Evolutionary conservation across 1,140 invertebrate genomes (phyloP).

Genomic region (Alviniconcha marisindica): DNA sequence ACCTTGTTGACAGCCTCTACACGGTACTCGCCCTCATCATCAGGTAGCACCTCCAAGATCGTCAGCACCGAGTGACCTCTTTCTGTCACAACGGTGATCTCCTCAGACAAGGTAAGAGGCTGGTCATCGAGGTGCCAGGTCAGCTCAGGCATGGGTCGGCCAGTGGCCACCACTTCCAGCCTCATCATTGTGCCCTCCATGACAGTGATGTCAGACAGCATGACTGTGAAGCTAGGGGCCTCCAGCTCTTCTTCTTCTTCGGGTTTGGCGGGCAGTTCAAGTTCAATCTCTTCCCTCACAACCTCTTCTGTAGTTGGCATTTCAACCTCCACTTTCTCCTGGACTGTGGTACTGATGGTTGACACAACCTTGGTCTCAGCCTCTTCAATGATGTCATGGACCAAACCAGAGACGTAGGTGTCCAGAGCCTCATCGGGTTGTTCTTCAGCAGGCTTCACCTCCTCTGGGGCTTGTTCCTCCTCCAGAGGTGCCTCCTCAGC

Average conservation of each 20-base stretch:
- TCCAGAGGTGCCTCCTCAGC: conserved; percentile 32
- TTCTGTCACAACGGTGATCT: conserved; percentile 66
- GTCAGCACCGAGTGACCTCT: conserved; percentile 61
- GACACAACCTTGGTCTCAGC: conserved; percentile 46
- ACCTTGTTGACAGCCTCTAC: conserved; percentile 69
- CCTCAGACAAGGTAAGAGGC: conserved; percentile 64
- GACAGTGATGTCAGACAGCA: conserved; percentile 69
- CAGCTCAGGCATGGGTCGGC: conserved; percentile 64
- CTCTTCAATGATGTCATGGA: conserved; percentile 51
- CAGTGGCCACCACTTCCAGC: conserved; percentile 67
- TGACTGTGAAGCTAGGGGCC: conserved; percentile 68
- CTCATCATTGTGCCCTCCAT: conserved; percentile 61
- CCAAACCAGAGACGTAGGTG: conserved; percentile 47
- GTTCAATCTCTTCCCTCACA: conserved; percentile 35
- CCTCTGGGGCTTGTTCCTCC: conserved; percentile 35
- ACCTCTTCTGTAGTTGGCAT: conserved; percentile 18
- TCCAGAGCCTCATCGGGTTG: conserved; percentile 51
- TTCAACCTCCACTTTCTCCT: conserved; percentile 44
- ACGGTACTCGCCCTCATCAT: conserved; percentile 74
- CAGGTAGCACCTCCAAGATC: conserved; percentile 70
- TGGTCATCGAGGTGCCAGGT: conserved; percentile 72
- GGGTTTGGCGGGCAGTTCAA: conserved; percentile 19
- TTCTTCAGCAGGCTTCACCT: conserved; percentile 45
- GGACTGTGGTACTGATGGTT: conserved; percentile 29
- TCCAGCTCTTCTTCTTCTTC: conserved; percentile 50